phyloP scores from a whole-genome alignment of 2,113 vertebrate genomes.

The Lycocorax pyrrhopterus region DNA sequence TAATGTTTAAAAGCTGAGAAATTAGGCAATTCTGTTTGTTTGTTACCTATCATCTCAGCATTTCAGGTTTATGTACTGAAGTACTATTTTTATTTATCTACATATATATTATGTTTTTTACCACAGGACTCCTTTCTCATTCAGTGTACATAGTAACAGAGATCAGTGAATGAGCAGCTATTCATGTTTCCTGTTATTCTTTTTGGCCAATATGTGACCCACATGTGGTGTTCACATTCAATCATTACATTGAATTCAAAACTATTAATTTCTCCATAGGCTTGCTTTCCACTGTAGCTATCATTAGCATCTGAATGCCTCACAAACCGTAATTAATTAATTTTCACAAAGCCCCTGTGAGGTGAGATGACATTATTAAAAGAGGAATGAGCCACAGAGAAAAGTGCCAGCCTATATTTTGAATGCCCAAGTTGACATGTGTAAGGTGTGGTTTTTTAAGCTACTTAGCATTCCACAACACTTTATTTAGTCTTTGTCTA shows the following conservation, averaged over 20 bases:
- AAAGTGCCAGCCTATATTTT: slow-evolving; percentile 59
- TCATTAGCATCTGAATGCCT: slow-evolving; percentile 65
- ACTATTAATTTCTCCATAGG: slow-evolving; percentile 67
- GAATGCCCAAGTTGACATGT: slow-evolving; percentile 49
- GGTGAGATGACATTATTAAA: slow-evolving; percentile 62
- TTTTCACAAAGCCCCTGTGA: slow-evolving; percentile 63
- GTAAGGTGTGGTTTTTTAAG: slow-evolving; percentile 59
- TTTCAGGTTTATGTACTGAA: background rate
- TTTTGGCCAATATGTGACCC: slow-evolving; percentile 56
- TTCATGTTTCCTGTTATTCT: slow-evolving; percentile 47
- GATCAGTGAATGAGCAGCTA: slow-evolving; percentile 52
- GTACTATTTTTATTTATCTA: background rate
- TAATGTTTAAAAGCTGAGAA: background rate
- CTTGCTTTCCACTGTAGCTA: slow-evolving; percentile 62
- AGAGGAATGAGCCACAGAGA: slow-evolving; percentile 43
- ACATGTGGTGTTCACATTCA: slow-evolving; percentile 56
- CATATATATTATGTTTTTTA: background rate
- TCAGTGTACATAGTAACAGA: background rate
- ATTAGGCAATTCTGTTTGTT: background rate
- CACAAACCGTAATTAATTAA: slow-evolving; percentile 63
- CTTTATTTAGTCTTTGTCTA: slow-evolving; percentile 44
- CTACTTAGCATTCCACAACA: slow-evolving; percentile 42
- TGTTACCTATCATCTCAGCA: background rate
- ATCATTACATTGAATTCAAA: slow-evolving; percentile 60
- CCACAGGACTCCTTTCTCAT: background rate